Evolutionary conservation across 2,797 vertebrate genomes (phyloP).

Genomic region (Falco naumanni): DNA sequence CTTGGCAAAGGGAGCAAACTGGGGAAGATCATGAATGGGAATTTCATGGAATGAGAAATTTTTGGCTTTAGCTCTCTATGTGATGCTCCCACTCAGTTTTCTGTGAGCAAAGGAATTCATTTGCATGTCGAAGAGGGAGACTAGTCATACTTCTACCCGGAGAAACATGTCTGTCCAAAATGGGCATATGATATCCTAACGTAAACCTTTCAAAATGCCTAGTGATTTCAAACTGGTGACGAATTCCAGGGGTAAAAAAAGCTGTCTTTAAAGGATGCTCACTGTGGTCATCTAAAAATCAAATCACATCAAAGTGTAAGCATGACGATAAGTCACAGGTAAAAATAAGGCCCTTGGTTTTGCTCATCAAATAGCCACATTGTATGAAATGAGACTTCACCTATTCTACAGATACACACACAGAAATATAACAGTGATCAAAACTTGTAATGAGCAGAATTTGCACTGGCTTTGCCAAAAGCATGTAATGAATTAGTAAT

Average conservation of each 20-base stretch:
- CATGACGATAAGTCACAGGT: background rate
- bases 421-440: background rate
- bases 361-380: background rate
- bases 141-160: background rate
- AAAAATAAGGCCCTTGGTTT: background rate
- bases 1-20: background rate
- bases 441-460: background rate
- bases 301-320: background rate
- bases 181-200: background rate
- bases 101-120: background rate
- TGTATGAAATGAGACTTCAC: background rate
- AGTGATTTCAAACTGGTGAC: background rate
- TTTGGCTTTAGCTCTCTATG: background rate
- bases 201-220: background rate
- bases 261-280: background rate
- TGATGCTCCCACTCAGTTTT: background rate
- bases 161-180: background rate
- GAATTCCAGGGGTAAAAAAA: background rate
- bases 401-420: background rate
- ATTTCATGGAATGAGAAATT: background rate
- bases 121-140: background rate
- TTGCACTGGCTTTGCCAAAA: constrained; percentile 48
- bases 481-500: constrained; percentile 47
- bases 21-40: background rate
- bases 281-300: background rate